Evolutionary conservation across 2,797 vertebrate genomes (phyloP), one percentile per base, ranked within the genome.

Genomic region (Picus viridis): DNA sequence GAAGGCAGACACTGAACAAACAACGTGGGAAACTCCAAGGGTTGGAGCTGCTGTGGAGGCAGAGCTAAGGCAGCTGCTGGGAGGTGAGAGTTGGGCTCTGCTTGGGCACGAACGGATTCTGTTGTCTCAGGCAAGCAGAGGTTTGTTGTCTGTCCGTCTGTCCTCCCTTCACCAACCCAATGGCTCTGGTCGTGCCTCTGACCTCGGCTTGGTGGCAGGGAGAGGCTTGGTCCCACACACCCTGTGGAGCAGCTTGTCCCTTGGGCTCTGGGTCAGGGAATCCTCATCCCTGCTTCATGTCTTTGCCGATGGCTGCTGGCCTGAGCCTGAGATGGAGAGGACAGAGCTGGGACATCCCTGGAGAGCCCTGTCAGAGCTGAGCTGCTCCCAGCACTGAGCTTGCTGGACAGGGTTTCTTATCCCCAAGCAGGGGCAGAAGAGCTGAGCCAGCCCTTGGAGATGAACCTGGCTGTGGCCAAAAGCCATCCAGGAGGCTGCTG

Each of bases 21-120:
- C 19, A 76, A 85, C 2, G 39, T 87, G 95, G 92, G 95, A 87
- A 95, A 77, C 47, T 84, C 64, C 65, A 23, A 14, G 74, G 80
- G 36, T 2, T 2, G 54, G 69, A 29, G 39, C 88, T 69, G 80
- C 62, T 10, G 10, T 45, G 71, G 53, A 86, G 77, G 57, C 12
- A 20, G 56, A 88, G 68, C 71, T 67, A 9, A 68, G 61, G 75
- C 30, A 29, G 2, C 19, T 22, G 1, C 2, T 17, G 23, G 17
- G 36, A 11, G 29, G 17, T 49, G 57, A 57, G 65, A 78, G 10
- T n/a, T 45, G 7, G 67, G 77, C 59, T 86, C 53, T 56, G 7
- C 51, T 41, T 71, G 32, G 78, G 27, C 53, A 45, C 27, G 26
- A 10, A 63, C 32, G 4, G 19, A 12, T 20, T 36, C 6, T 29